These are phyloP conservation scores for Brevipalpus yothersi DNA, from an alignment of 1,140 invertebrate genomes.

Conservation along the genomic window DNA sequence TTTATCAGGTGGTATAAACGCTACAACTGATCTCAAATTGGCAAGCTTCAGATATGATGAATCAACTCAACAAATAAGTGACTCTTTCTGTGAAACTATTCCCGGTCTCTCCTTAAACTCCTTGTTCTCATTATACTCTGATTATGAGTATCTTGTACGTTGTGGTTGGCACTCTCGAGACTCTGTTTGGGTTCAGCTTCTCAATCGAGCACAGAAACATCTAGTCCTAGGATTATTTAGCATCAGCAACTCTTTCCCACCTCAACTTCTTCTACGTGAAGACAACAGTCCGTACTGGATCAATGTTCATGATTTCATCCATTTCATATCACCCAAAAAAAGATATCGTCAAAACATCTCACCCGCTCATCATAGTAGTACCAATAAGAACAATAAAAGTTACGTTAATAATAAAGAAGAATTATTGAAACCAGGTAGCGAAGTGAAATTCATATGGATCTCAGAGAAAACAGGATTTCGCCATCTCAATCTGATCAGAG, in stretches of 20 bases:
- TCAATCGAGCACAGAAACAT: conserved; percentile 58
- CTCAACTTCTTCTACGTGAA: conserved; percentile 39
- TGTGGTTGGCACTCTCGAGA: conserved; percentile 73
- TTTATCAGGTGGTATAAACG: conserved; percentile 5
- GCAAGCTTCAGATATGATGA: conserved; percentile 4
- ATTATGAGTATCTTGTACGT: conserved; percentile 77
- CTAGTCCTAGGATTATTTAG: conserved; percentile 33
- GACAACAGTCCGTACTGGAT: conserved; percentile 47
- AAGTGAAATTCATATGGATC: conserved; percentile 61
- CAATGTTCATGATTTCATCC: conserved; percentile 64
- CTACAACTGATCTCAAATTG: conserved; percentile 7
- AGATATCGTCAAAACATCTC: conserved; percentile 13
- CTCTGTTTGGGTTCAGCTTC: conserved; percentile 66
- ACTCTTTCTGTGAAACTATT: conserved; percentile 25
- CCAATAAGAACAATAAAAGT: background rate
- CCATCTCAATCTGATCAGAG: conserved; percentile 57
- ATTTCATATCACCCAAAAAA: conserved; percentile 43
- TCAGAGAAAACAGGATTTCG: conserved; percentile 73
- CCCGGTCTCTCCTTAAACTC: conserved; percentile 26
- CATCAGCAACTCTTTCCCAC: conserved; percentile 13
- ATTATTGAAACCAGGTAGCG: conserved; percentile 7
- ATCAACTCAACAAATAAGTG: background rate
- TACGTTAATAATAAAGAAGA: background rate
- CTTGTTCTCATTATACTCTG: conserved; percentile 48
- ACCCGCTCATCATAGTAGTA: background rate